These are phyloP conservation scores for Zingel zingel DNA, from an alignment of 2,113 vertebrate genomes.

Conservation along the genomic window DNA sequence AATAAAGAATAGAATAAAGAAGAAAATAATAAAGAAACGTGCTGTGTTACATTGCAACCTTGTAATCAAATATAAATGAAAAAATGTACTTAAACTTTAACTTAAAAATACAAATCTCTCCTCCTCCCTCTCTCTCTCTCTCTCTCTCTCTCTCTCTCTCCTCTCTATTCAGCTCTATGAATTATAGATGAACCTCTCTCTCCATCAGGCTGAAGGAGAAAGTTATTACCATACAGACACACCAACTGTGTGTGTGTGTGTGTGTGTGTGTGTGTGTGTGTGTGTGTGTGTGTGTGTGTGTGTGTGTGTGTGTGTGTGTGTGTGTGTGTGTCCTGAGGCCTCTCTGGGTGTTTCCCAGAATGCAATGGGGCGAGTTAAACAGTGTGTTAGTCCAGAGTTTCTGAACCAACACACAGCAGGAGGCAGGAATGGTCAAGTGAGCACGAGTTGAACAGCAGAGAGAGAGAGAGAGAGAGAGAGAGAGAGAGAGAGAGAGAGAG, in stretches of 20 bases:
- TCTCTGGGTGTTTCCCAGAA: conserved; percentile 66
- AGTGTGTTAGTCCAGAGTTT: conserved; percentile 31
- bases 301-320: conserved; percentile 37
- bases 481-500: too few species aligned
- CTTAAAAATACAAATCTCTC: not conserved
- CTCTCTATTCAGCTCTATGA: conserved; percentile 51
- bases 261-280: too few species aligned
- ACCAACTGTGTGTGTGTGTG: not conserved
- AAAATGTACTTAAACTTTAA: too few species aligned
- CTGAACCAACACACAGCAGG: conserved; percentile 50
- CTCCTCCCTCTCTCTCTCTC: not conserved
- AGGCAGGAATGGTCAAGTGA: conserved; percentile 23
- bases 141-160: not conserved
- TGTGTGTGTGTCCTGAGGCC: conserved; percentile 62
- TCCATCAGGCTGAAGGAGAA: conserved; percentile 43
- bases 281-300: conserved; percentile 29
- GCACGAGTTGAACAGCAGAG: not conserved
- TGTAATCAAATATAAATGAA: too few species aligned
- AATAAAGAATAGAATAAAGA: too few species aligned
- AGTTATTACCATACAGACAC: conserved; percentile 62
- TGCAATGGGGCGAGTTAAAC: conserved; percentile 61
- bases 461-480: conserved; percentile 30
- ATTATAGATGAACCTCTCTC: conserved; percentile 66
- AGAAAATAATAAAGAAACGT: too few species aligned
- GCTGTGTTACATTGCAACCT: too few species aligned